phyloP scores from a whole-genome alignment of 2,888 invertebrate species.

The Rhagium mordax region DNA sequence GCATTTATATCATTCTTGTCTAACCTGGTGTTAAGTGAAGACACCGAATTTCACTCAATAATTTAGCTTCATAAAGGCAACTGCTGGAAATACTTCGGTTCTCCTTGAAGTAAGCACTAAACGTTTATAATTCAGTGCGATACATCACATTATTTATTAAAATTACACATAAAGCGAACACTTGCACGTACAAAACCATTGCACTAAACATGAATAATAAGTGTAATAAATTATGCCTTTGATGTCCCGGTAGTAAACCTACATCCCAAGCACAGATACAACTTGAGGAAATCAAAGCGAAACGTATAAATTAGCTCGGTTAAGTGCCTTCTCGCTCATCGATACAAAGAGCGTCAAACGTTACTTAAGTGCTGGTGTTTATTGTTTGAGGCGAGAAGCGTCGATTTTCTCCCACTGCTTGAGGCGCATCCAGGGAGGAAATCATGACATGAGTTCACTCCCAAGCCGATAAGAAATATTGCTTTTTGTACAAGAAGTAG shows the following conservation, averaged over 20 bases:
- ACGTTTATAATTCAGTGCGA: constrained; percentile 17
- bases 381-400: no score
- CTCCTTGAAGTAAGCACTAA: background rate
- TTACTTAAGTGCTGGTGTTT: background rate
- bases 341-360: background rate
- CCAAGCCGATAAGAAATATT: no score
- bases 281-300: background rate
- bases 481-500: no score
- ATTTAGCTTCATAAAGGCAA: background rate
- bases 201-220: constrained; percentile 27
- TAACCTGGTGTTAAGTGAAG: no score
- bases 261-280: background rate
- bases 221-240: constrained; percentile 22
- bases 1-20: no score
- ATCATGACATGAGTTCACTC: no score
- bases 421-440: no score
- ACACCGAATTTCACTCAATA: no score
- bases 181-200: constrained; percentile 19
- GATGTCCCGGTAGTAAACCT: constrained; percentile 26
- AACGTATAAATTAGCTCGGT: background rate
- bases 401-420: no score
- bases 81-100: background rate
- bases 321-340: background rate
- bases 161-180: constrained; percentile 18
- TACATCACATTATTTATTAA: constrained; percentile 1